Percentiles rank a stretch among this genome's conserved stretches.
Evolutionary conservation across 2,888 invertebrate genomes (phyloP).

Genomic region (Lepeophtheirus nordmannii): DNA sequence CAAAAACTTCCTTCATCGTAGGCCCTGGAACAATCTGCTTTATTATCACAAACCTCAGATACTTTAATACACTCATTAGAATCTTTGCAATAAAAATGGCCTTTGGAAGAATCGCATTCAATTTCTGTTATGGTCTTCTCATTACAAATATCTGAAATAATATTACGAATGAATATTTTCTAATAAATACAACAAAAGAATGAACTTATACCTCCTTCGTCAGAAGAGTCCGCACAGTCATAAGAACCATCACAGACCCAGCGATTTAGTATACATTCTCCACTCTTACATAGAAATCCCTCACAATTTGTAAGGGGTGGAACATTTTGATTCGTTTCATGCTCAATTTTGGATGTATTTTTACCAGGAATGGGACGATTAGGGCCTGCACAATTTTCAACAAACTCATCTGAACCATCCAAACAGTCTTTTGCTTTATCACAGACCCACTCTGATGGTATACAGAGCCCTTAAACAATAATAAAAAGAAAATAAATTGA

Average conservation of each 20-base stretch:
- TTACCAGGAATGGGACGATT: neutral
- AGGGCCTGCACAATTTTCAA: neutral
- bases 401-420: conserved; percentile 29
- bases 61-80: neutral
- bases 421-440: conserved; percentile 29
- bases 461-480: conserved; percentile 26
- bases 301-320: neutral
- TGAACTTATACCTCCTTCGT: conserved; percentile 27
- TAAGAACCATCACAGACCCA: conserved; percentile 29
- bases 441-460: conserved; percentile 29
- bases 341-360: too few relatives aligned
- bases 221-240: conserved; percentile 29
- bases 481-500: too few relatives aligned
- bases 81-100: neutral
- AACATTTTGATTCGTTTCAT: too few relatives aligned
- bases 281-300: neutral
- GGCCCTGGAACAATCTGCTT: neutral
- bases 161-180: too few relatives aligned
- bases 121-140: neutral
- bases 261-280: conserved; percentile 21
- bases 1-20: too few relatives aligned
- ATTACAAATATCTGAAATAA: too few relatives aligned
- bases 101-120: neutral
- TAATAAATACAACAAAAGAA: too few relatives aligned
- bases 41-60: neutral